phyloP scores from a whole-genome alignment of 2,797 vertebrate genomes.

The Ctenopoma multispine region DNA sequence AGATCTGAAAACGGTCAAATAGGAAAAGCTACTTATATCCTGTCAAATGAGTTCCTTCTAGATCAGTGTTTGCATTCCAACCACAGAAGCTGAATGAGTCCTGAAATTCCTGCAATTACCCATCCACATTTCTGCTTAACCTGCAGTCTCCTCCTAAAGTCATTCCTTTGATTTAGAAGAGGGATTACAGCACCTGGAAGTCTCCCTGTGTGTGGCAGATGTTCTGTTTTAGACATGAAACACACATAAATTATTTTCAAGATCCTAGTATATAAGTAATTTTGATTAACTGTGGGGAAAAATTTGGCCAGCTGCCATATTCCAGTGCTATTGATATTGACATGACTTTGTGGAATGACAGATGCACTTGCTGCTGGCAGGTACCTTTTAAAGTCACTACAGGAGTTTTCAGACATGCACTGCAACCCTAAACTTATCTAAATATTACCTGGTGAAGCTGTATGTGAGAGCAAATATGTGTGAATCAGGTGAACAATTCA shows the following conservation, averaged over 20 bases:
- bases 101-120: constrained; percentile 44
- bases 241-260: too few relatives aligned
- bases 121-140: constrained; percentile 36
- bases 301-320: too few relatives aligned
- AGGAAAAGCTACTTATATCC: constrained; percentile 38
- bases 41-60: constrained; percentile 41
- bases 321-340: neutral
- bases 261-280: too few relatives aligned
- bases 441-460: too few relatives aligned
- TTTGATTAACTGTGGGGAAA: too few relatives aligned
- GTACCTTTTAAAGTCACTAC: neutral
- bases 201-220: neutral
- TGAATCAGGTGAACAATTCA: too few relatives aligned
- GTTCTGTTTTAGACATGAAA: too few relatives aligned
- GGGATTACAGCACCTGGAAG: constrained; percentile 12
- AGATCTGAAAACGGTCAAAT: constrained; percentile 35
- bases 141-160: constrained; percentile 32
- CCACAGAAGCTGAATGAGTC: constrained; percentile 43
- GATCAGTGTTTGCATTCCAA: constrained; percentile 47
- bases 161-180: constrained; percentile 36
- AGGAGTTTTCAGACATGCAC: too few relatives aligned
- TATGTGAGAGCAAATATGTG: too few relatives aligned
- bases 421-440: too few relatives aligned
- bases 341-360: neutral
- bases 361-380: neutral